phyloP scores from a whole-genome alignment of 23 tunicate genomes.

The Trididemnum miniatum region DNA sequence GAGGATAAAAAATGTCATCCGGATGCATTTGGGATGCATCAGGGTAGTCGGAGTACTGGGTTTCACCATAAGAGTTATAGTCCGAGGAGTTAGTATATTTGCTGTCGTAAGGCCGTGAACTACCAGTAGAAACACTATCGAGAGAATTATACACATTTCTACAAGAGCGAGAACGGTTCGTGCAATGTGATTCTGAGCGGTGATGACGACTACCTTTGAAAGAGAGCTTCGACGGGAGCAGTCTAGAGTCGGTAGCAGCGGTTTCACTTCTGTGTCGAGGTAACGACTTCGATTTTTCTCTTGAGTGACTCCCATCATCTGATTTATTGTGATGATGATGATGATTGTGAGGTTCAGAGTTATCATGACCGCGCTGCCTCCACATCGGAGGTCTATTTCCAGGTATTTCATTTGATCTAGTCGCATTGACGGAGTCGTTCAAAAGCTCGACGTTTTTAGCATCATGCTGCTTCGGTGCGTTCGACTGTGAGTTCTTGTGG shows the following conservation, averaged over 20 bases:
- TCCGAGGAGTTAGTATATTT: slow-evolving; percentile 24
- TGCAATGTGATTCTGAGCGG: background rate
- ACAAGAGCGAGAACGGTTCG: background rate
- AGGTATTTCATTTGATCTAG: slow-evolving; percentile 51
- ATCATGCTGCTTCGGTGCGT: background rate
- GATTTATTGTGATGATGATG: background rate
- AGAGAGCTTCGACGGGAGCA: slow-evolving; percentile 55
- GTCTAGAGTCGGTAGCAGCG: background rate
- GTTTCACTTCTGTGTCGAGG: slow-evolving; percentile 39
- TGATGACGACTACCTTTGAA: slow-evolving; percentile 36
- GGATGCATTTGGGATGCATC: slow-evolving; percentile 56
- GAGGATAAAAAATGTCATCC: slow-evolving; percentile 60
- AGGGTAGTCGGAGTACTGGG: slow-evolving; percentile 32
- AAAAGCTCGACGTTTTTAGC: background rate
- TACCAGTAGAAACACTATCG: slow-evolving; percentile 51
- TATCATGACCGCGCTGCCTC: slow-evolving; percentile 41
- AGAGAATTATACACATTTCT: slow-evolving; percentile 33
- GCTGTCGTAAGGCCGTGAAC: slow-evolving; percentile 28
- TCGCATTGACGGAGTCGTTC: slow-evolving; percentile 33
- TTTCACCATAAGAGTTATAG: slow-evolving; percentile 30
- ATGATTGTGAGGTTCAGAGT: background rate
- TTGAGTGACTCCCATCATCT: background rate
- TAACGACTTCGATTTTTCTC: slow-evolving; percentile 9
- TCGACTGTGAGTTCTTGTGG: background rate
- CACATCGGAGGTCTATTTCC: slow-evolving; percentile 77